phyloP scores from a whole-genome alignment of 30 jellyfish, hydroid and myxozoan genomes.

The Sanderia malayensis region DNA sequence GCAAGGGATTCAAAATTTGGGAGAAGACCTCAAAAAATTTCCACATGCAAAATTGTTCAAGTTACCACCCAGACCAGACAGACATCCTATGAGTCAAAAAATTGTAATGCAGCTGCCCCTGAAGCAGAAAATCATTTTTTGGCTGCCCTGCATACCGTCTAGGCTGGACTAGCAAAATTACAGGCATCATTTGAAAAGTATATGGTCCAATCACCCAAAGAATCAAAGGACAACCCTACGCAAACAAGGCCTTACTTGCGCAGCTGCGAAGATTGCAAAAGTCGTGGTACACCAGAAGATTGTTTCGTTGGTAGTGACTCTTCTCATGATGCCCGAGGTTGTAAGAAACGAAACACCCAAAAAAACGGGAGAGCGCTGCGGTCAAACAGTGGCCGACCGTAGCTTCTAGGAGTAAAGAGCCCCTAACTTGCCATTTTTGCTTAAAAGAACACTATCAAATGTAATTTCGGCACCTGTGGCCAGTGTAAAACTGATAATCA shows the following conservation, averaged over 20 bases:
- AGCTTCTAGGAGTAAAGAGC: conserved; percentile 28
- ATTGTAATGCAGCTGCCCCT: not conserved
- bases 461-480: conserved; percentile 16
- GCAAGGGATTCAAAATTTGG: not conserved
- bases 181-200: conserved; percentile 43
- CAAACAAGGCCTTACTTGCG: conserved; percentile 22
- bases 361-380: conserved; percentile 33
- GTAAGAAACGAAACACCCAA: conserved; percentile 30
- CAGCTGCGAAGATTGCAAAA: conserved; percentile 28
- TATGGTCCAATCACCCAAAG: conserved; percentile 13
- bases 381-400: conserved; percentile 46
- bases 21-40: not conserved
- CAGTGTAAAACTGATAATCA: conserved; percentile 30
- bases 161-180: not conserved
- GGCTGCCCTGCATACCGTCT: not conserved
- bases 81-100: not conserved
- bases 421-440: conserved; percentile 35
- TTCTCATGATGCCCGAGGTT: conserved; percentile 37
- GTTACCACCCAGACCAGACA: too few species aligned
- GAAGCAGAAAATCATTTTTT: not conserved
- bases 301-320: conserved; percentile 53
- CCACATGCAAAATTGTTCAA: too few species aligned
- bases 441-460: conserved; percentile 18
- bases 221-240: conserved; percentile 9
- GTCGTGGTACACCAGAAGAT: conserved; percentile 25